phyloP scores from a whole-genome alignment of 2,113 vertebrate genomes.

The Syngnathus typhle region DNA sequence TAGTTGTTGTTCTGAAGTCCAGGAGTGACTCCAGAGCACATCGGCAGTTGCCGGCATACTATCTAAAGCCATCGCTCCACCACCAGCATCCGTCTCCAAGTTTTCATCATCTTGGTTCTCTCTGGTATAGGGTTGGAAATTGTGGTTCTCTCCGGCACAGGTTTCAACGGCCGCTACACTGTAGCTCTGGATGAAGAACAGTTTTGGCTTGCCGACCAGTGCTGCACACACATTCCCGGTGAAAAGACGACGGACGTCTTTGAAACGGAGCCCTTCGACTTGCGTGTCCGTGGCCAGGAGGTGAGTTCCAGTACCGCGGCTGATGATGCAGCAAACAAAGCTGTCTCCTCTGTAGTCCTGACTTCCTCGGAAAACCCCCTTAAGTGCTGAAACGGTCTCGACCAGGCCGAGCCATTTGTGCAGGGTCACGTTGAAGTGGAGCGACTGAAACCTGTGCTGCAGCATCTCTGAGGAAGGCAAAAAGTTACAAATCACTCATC shows the following conservation, averaged over 20 bases:
- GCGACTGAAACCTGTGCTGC: conserved; percentile 66
- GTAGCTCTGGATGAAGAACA: conserved; percentile 92
- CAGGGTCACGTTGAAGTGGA: conserved; percentile 70
- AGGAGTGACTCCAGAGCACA: conserved; percentile 87
- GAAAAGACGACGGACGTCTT: conserved; percentile 72
- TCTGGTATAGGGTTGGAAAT: neutral
- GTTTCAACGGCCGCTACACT: conserved; percentile 23
- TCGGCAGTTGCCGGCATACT: conserved; percentile 77
- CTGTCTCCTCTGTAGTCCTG: conserved; percentile 64
- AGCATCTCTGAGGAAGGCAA: conserved; percentile 66
- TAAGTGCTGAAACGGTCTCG: conserved; percentile 42
- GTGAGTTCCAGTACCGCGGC: conserved; percentile 66
- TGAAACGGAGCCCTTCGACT: conserved; percentile 58
- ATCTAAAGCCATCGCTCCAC: neutral
- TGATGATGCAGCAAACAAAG: conserved; percentile 82
- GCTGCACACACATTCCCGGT: conserved; percentile 69
- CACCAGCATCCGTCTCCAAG: conserved; percentile 72
- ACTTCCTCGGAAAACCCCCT: conserved; percentile 35
- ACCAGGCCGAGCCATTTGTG: conserved; percentile 48
- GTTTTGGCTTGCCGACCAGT: conserved; percentile 84
- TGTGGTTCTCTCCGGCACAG: neutral
- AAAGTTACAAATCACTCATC: neutral
- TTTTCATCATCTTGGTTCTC: conserved; percentile 23
- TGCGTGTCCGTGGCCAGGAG: conserved; percentile 73
- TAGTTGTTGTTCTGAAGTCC: conserved; percentile 64